A percentile compares a stretch with the other conserved stretches of the same genome.
Evolutionary conservation across 2,113 vertebrate genomes (phyloP).

Genomic region (Pimephales promelas): DNA sequence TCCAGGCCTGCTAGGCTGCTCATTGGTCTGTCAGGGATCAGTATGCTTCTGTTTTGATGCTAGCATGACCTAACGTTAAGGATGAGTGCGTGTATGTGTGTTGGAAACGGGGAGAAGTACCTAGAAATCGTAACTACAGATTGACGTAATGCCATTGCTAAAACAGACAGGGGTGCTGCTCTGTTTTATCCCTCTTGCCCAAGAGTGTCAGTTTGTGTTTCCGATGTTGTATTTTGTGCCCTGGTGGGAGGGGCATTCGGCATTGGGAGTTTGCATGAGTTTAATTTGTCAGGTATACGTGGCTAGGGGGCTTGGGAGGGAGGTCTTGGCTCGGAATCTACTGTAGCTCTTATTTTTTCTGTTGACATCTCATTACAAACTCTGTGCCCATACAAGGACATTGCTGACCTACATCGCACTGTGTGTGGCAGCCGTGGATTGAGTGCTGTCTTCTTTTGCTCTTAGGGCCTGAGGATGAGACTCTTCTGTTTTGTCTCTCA

Average conservation of each 20-base stretch:
- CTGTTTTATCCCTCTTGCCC: not conserved
- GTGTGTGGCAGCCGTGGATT: not conserved
- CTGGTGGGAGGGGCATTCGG: conserved; percentile 31
- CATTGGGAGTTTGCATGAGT: too few relatives aligned
- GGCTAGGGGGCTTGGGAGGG: not conserved
- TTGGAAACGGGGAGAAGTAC: conserved; percentile 16
- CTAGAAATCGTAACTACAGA: not conserved
- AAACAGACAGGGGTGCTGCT: not conserved
- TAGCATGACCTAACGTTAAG: conserved; percentile 49
- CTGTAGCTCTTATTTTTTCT: conserved; percentile 13
- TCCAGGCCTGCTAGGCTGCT: conserved; percentile 47
- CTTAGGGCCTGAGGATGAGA: not conserved
- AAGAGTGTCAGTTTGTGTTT: conserved; percentile 50
- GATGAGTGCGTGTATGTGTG: not conserved
- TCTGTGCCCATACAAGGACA: conserved; percentile 11
- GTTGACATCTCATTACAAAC: conserved; percentile 26
- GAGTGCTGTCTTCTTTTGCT: not conserved
- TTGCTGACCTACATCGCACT: not conserved
- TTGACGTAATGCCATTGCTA: conserved; percentile 12
- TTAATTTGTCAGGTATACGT: not conserved
- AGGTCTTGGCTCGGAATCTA: not conserved
- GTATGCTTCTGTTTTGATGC: conserved; percentile 61
- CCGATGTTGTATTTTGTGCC: conserved; percentile 26
- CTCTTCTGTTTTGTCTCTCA: not conserved
- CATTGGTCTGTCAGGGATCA: conserved; percentile 59